Percentiles rank a stretch among this genome's conserved stretches.
Evolutionary conservation across 2,113 vertebrate species (phyloP).

Genomic region (Myrmophylax atrothorax): DNA sequence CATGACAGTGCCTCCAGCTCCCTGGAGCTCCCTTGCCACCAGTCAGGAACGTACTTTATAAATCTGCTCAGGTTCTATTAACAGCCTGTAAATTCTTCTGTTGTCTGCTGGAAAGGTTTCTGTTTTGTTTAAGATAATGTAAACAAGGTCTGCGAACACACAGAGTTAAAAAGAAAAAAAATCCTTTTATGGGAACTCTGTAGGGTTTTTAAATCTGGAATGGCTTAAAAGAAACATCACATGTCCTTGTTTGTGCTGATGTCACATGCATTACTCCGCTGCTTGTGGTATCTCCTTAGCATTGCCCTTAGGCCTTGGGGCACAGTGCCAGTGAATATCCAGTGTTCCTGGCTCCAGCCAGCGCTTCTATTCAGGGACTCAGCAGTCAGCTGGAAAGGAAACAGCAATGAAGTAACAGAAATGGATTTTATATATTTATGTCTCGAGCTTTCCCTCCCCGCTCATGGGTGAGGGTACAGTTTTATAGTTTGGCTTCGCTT

Average conservation of each 20-base stretch:
- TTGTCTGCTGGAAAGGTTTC: slow-evolving; percentile 41
- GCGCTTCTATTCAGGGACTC: slow-evolving; percentile 49
- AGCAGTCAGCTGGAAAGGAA: slow-evolving; percentile 63
- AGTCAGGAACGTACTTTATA: neutral
- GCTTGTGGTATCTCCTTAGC: slow-evolving; percentile 68
- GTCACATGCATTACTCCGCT: slow-evolving; percentile 61
- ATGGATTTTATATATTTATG: slow-evolving; percentile 48
- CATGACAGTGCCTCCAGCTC: neutral
- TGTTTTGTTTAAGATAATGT: slow-evolving; percentile 41
- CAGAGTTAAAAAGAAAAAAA: slow-evolving; percentile 17
- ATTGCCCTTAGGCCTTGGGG: slow-evolving; percentile 57
- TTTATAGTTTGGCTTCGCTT: neutral
- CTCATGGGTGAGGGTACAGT: slow-evolving; percentile 10
- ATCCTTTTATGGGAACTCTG: slow-evolving; percentile 77
- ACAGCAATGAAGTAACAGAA: slow-evolving; percentile 37
- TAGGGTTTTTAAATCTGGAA: slow-evolving; percentile 62
- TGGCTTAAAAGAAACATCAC: slow-evolving; percentile 65
- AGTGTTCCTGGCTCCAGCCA: slow-evolving; percentile 50
- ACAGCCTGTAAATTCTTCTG: slow-evolving; percentile 37
- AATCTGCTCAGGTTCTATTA: slow-evolving; percentile 9
- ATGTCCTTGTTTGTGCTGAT: slow-evolving; percentile 69
- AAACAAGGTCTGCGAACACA: slow-evolving; percentile 64
- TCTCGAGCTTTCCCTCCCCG: slow-evolving; percentile 16
- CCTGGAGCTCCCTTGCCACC: neutral
- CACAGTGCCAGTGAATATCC: slow-evolving; percentile 50